Evolutionary conservation across 2,797 vertebrate genomes (phyloP), one percentile per base, ranked within the genome.

Genomic region (Megalops cyprinoides): DNA sequence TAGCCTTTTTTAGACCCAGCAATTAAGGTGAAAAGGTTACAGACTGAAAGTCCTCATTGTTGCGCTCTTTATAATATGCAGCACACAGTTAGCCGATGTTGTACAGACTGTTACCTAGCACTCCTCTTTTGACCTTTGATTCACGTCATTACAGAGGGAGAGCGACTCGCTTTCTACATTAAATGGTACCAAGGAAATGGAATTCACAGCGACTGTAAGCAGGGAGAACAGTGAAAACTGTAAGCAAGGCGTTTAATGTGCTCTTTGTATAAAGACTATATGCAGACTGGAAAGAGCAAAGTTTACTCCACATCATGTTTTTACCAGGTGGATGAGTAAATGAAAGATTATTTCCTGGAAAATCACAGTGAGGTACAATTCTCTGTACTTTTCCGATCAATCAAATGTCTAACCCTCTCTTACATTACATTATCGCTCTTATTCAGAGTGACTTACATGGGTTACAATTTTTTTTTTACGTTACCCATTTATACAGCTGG

Each of bases 331-430:
- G 6, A n/a, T n/a, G n/a, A n/a, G 84, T 85, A 82, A 87, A 82
- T 79, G 81, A 79, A 85, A 84, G 76, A 81, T 82, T 81, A 84
- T 86, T 87, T 87, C 83, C 85, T 84, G 83, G 87, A 88, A 87
- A 88, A 84, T 85, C 81, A 83, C 80, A 85, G 81, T 76, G 80
- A 76, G 77, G 79, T 53, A 77, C 44, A 12, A 82, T 87, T 80
- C 69, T 58, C n/a, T 62, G 20, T 25, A 62, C 58, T 7, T 25
- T 62, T 58, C 58, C n/a, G n/a, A n/a, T n/a, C n/a, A n/a, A n/a
- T n/a, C n/a, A n/a, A n/a, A n/a, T n/a, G n/a, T n/a, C n/a, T n/a
- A n/a, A n/a, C n/a, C n/a, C n/a, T n/a, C n/a, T n/a, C n/a, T n/a
- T n/a, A n/a, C n/a, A n/a, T n/a, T n/a, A n/a, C n/a, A n/a, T n/a